Conservation (phyloP, 2,113 vertebrate genomes). For the Chiloscyllium plagiosum region DNA sequence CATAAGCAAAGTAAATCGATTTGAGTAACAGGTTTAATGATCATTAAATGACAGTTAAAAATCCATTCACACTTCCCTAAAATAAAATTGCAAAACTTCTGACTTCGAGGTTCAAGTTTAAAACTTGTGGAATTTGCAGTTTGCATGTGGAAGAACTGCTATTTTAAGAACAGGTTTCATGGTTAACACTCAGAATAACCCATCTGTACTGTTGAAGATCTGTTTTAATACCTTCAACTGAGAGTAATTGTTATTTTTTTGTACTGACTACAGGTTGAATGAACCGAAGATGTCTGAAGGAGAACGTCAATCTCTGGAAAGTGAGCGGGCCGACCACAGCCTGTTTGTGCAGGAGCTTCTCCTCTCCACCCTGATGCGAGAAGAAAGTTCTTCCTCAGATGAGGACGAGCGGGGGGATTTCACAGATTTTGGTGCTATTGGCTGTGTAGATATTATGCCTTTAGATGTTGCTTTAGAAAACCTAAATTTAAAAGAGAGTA, state of each 20-base stretch:
- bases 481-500: constrained; percentile 94
- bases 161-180: neutral
- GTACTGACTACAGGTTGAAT: constrained; percentile 71
- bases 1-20: neutral
- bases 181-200: neutral
- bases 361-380: constrained; percentile 88
- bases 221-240: neutral
- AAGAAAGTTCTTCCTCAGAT: constrained; percentile 95
- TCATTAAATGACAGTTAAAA: neutral
- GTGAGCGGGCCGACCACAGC: constrained; percentile 89
- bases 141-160: neutral
- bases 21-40: neutral
- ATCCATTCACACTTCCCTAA: neutral
- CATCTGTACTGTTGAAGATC: neutral
- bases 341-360: constrained; percentile 97
- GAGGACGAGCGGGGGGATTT: constrained; percentile 94
- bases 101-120: neutral
- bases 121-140: neutral
- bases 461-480: constrained; percentile 99
- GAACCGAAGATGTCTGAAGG: constrained; percentile 93
- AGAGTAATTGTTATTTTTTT: neutral
- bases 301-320: constrained; percentile 87
- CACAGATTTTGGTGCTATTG: constrained; percentile 97
- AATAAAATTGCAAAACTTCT: neutral
- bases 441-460: constrained; percentile 99